Percentiles rank a stretch among this genome's conserved stretches.
These are phyloP conservation scores for Phalloptychus januarius DNA, from an alignment of 2,797 vertebrate genomes.

Conservation along the genomic window DNA sequence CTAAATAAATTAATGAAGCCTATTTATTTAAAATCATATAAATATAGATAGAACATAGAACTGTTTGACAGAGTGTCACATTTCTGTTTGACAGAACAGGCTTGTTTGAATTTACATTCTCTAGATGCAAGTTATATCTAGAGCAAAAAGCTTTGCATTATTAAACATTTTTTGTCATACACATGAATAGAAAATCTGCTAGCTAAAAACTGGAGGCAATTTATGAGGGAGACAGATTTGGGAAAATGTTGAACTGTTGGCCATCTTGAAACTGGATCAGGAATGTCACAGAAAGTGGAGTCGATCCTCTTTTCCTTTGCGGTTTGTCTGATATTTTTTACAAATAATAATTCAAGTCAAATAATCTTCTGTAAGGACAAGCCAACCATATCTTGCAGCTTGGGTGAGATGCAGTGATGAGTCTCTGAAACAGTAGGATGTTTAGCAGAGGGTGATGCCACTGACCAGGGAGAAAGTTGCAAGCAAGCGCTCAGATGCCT, in stretches of 20 bases:
- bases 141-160: neutral
- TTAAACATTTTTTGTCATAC: neutral
- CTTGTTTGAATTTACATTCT: no score
- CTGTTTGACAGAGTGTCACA: no score
- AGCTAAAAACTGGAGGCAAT: neutral
- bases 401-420: neutral
- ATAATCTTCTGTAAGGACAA: neutral
- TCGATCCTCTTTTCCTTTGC: neutral
- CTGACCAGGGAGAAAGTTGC: neutral
- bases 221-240: neutral
- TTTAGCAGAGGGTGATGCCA: neutral
- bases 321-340: neutral
- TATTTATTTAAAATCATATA: no score
- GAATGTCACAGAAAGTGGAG: neutral
- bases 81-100: no score
- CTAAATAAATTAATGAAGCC: no score
- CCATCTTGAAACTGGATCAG: neutral
- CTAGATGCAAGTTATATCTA: neutral
- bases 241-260: neutral
- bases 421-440: neutral
- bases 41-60: no score
- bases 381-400: neutral
- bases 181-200: neutral
- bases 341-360: neutral
- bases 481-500: neutral